Base-by-base conservation (phyloP, 1,140 invertebrate genomes). In the Agrypnia vestita region DNA sequence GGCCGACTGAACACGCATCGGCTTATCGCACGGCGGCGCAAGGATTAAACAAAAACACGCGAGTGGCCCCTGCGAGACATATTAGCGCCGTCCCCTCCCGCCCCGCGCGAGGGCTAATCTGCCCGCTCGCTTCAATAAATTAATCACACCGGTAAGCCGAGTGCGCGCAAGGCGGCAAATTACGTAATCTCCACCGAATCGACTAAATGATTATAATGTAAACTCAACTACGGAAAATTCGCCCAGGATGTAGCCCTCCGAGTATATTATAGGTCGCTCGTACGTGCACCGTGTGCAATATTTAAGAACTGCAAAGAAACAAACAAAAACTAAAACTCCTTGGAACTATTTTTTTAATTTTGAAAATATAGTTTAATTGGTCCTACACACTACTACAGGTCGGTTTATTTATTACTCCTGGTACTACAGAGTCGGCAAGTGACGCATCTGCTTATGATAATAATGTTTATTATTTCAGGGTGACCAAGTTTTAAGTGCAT, bases 101-200 rank as follows among this genome's bases (percentile, higher is more conserved):
- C 71, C 9, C 53, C 51, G 51, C 43, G 53, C 13, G 64, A 61
- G 43, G 43, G 35, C 53, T 55, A 56, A 56, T 74, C 71, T 74
- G 25, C 71, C 4, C 17, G 19, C 51, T 53, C 25, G 71, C 53
- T 35, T 43, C 56, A 74, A 74, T 74, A 74, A 35, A 74, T 74
- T 74, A 74, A 74, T 74, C 71, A 71, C 67, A 21, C 67, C 51
- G 71, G 71, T 74, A 56, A 56, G 71, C 56, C 71, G 71, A 44
- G 71, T 55, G 71, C 21, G 71, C 71, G 51, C 25, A 56, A 56
- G 71, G 71, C 71, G 71, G 71, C 53, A 56, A 56, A 74, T 56
- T 74, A 56, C 51, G 53, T 55, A 74, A 74, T 59, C 71, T 74
- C 53, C 15, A 43, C 13, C 71, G 51, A 55, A 53, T 19, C 56